phyloP scores from a whole-genome alignment of 2,797 vertebrate species.

The Etheostoma nigrum region DNA sequence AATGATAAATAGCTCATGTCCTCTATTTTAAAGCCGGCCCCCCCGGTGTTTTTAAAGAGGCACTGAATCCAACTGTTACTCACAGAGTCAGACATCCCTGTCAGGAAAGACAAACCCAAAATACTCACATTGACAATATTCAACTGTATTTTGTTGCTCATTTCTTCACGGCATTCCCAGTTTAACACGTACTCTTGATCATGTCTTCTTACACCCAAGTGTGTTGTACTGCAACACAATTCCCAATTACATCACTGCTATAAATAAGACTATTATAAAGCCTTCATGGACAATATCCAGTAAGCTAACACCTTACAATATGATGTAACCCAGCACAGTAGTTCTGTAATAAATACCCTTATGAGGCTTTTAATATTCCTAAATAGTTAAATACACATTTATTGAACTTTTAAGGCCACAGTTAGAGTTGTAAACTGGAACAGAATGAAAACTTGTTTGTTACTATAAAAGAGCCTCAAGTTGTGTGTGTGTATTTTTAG shows the following conservation, averaged over 20 bases:
- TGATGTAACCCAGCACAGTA: neutral
- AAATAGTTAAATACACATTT: neutral
- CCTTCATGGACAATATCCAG: neutral
- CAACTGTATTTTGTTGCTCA: neutral
- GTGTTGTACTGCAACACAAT: neutral
- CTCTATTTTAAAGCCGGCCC: slow-evolving; percentile 4
- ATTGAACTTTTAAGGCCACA: neutral
- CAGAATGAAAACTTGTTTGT: neutral
- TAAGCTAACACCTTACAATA: slow-evolving; percentile 11
- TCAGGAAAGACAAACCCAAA: neutral
- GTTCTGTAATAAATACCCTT: neutral
- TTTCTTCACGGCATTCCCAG: neutral
- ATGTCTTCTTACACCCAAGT: neutral
- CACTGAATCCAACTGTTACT: too few species aligned
- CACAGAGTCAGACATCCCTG: too few species aligned
- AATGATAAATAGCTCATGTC: slow-evolving; percentile 49
- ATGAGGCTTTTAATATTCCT: neutral
- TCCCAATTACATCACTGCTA: slow-evolving; percentile 3
- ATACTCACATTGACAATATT: neutral
- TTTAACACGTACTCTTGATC: neutral
- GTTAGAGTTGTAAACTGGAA: neutral
- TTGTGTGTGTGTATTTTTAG: neutral
- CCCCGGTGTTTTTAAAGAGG: too few species aligned
- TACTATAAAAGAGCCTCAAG: neutral
- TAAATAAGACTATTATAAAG: neutral